Evolutionary conservation across 2,113 vertebrate genomes (phyloP).

Genomic region (Caloenas nicobarica): DNA sequence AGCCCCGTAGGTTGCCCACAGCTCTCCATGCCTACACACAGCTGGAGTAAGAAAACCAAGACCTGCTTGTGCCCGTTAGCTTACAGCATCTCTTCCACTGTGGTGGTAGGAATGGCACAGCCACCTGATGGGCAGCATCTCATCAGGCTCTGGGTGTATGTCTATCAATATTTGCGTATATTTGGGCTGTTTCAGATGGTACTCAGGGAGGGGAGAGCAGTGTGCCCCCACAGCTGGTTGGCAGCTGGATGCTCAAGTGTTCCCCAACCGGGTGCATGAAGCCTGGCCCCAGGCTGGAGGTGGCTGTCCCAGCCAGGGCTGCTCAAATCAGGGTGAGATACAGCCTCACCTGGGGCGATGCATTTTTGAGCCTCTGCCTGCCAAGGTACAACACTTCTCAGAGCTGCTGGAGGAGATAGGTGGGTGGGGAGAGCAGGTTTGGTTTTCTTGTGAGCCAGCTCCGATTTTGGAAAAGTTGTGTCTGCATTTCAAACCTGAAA

Average conservation of each 20-base stretch:
- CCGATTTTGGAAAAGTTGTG: not conserved
- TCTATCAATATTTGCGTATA: too few relatives aligned
- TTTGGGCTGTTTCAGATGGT: not conserved
- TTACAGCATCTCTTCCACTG: not conserved
- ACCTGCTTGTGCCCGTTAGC: not conserved
- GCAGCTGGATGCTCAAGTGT: not conserved
- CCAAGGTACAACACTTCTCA: not conserved
- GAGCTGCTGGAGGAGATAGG: not conserved
- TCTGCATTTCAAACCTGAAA: conserved; percentile 20
- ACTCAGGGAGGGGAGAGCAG: fast-evolving
- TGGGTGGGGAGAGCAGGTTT: not conserved
- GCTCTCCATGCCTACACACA: not conserved
- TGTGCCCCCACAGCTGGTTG: not conserved
- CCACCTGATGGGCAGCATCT: not conserved
- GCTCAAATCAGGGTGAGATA: not conserved
- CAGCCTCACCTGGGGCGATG: not conserved
- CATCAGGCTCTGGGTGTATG: not conserved
- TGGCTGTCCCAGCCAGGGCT: not conserved
- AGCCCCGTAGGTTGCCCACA: fast-evolving
- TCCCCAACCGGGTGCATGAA: not conserved
- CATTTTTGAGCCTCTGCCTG: not conserved
- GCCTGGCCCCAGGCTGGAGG: not conserved
- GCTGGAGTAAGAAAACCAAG: not conserved
- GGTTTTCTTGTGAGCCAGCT: not conserved
- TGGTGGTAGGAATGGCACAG: not conserved